phyloP scores from a whole-genome alignment of 2,888 invertebrate species.

The Eupithecia exiguata region DNA sequence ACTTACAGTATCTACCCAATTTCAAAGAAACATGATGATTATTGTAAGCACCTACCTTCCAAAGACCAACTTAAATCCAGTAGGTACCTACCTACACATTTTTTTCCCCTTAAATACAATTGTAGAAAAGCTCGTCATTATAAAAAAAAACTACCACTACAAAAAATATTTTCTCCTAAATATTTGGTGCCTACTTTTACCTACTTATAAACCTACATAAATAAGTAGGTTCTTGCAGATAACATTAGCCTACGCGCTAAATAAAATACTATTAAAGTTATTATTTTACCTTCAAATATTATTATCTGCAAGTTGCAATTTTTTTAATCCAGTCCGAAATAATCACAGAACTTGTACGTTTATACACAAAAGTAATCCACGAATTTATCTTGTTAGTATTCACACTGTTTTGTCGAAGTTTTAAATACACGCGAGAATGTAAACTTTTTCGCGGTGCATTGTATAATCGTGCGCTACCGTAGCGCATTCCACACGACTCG shows the following conservation, averaged over 20 bases:
- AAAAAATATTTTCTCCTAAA: not conserved
- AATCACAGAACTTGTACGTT: slow-evolving; percentile 60
- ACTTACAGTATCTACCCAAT: not conserved
- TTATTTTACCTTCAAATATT: slow-evolving; percentile 58
- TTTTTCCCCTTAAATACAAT: no score
- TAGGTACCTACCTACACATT: not conserved
- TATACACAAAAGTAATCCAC: slow-evolving; percentile 65
- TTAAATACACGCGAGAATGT: slow-evolving; percentile 68
- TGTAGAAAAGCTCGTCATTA: no score
- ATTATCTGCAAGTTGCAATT: slow-evolving; percentile 37
- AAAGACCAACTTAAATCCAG: not conserved
- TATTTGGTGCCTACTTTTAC: not conserved
- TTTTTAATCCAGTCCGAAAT: slow-evolving; percentile 61
- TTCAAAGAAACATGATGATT: not conserved
- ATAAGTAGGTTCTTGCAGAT: not conserved
- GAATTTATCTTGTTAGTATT: slow-evolving; percentile 67
- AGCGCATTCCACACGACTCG: slow-evolving; percentile 68
- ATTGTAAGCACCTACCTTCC: not conserved
- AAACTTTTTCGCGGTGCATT: slow-evolving; percentile 70
- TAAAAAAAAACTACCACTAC: not conserved
- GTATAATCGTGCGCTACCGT: slow-evolving; percentile 66
- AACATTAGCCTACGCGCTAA: not conserved
- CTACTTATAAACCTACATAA: not conserved
- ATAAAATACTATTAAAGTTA: slow-evolving; percentile 21
- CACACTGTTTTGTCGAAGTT: slow-evolving; percentile 74